phyloP scores from a whole-genome alignment of 2,113 vertebrate species.

The Xenopus laevis region DNA sequence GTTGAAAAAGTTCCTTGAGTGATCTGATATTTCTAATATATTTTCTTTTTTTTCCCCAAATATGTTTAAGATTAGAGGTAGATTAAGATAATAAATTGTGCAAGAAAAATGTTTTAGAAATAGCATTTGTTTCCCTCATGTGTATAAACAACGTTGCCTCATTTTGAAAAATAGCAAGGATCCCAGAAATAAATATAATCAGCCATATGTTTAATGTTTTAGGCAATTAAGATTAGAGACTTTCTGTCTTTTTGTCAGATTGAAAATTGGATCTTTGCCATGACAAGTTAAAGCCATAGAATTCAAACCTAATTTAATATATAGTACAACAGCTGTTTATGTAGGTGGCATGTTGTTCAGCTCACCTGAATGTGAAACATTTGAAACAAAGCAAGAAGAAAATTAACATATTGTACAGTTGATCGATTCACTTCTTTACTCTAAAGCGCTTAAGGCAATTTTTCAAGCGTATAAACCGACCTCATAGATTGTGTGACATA shows the following conservation, averaged over 20 bases:
- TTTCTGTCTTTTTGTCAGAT: constrained; percentile 26
- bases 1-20: too few relatives aligned
- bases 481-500: not conserved
- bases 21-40: too few relatives aligned
- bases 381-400: constrained; percentile 23
- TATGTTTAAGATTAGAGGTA: too few relatives aligned
- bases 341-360: constrained; percentile 37
- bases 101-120: too few relatives aligned
- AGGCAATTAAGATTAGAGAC: constrained; percentile 29
- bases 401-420: constrained; percentile 38
- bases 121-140: too few relatives aligned
- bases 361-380: constrained; percentile 37
- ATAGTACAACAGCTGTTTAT: constrained; percentile 38
- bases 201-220: constrained; percentile 39
- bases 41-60: too few relatives aligned
- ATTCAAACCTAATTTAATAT: constrained; percentile 40
- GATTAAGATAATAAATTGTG: too few relatives aligned
- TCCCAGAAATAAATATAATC: constrained; percentile 8
- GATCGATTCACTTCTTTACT: constrained; percentile 23
- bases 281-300: constrained; percentile 26
- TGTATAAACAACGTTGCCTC: too few relatives aligned
- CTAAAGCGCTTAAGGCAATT: constrained; percentile 1
- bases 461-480: not conserved
- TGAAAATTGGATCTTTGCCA: constrained; percentile 23
- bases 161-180: not conserved